These are phyloP conservation scores for Oreocharis arfaki DNA, from an alignment of 2,113 vertebrate genomes.

Conservation along the genomic window DNA sequence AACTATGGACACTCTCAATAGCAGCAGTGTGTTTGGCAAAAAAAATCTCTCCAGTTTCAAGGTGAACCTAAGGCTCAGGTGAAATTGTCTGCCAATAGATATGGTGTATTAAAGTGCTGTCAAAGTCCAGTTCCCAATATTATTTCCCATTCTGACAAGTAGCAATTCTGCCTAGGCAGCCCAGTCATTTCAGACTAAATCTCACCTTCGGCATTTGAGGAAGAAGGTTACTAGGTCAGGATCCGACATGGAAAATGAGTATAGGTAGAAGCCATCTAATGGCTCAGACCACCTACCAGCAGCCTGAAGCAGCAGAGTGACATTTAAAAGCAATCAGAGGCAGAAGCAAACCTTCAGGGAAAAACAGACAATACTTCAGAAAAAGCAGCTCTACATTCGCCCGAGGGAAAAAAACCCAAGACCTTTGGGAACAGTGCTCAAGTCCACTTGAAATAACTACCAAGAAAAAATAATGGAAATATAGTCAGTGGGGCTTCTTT, in stretches of 20 bases:
- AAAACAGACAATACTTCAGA: neutral
- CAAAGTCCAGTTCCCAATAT: neutral
- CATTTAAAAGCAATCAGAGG: conserved; percentile 27
- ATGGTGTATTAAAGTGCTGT: neutral
- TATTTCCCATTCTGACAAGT: neutral
- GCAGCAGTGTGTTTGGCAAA: neutral
- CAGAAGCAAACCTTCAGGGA: neutral
- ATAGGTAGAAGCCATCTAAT: neutral
- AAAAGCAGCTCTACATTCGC: neutral
- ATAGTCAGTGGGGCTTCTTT: neutral
- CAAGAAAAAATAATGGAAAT: neutral
- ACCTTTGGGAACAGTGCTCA: neutral
- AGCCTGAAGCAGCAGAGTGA: neutral
- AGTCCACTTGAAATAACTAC: neutral
- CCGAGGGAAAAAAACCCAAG: neutral
- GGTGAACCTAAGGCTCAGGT: neutral
- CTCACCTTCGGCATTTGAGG: neutral
- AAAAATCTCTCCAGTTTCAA: neutral
- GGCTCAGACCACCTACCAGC: neutral
- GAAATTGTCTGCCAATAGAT: neutral
- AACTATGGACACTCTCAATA: neutral
- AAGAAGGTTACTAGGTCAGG: neutral
- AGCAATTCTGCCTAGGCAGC: neutral
- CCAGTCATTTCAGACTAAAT: neutral
- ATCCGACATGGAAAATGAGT: neutral